These are phyloP conservation scores for Trichacis sp. DNA, from an alignment of 2,888 invertebrate species.

Conservation along the genomic window DNA sequence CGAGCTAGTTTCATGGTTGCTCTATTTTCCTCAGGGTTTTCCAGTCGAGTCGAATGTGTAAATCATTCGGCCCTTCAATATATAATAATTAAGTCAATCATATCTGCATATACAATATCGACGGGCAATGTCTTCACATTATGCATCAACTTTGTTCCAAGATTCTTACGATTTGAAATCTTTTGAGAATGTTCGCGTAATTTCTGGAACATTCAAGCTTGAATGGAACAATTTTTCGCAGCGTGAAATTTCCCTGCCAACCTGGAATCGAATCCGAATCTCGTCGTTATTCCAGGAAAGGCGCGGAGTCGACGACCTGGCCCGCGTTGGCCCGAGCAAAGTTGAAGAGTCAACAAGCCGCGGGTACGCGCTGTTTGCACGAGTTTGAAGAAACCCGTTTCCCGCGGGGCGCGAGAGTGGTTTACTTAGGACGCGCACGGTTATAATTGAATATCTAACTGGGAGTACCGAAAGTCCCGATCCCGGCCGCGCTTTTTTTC, in stretches of 20 bases:
- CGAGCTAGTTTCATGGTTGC: no score
- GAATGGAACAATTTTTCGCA: no score
- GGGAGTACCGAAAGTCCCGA: conserved; percentile 8
- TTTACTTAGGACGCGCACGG: conserved; percentile 43
- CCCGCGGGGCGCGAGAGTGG: conserved; percentile 37
- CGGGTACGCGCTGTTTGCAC: conserved; percentile 60
- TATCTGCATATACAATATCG: no score
- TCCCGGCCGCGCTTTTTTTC: not conserved
- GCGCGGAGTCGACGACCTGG: conserved; percentile 33
- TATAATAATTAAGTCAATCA: no score
- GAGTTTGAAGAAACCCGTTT: conserved; percentile 67
- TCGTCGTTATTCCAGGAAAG: conserved; percentile 42
- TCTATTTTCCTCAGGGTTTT: no score
- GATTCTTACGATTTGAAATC: no score
- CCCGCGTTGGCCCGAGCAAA: conserved; percentile 25
- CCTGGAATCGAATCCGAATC: conserved; percentile 24
- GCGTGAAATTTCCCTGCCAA: not conserved
- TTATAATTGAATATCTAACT: conserved; percentile 31
- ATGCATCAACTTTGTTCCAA: no score
- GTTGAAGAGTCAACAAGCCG: conserved; percentile 65
- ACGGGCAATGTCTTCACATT: no score
- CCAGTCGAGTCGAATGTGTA: no score
- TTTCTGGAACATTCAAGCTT: no score
- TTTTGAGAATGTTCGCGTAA: no score
- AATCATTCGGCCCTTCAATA: no score